Percentiles rank a stretch among this genome's conserved stretches.
phyloP scores from a whole-genome alignment of 2,888 invertebrate genomes.

The Podotricha telesiphe region DNA sequence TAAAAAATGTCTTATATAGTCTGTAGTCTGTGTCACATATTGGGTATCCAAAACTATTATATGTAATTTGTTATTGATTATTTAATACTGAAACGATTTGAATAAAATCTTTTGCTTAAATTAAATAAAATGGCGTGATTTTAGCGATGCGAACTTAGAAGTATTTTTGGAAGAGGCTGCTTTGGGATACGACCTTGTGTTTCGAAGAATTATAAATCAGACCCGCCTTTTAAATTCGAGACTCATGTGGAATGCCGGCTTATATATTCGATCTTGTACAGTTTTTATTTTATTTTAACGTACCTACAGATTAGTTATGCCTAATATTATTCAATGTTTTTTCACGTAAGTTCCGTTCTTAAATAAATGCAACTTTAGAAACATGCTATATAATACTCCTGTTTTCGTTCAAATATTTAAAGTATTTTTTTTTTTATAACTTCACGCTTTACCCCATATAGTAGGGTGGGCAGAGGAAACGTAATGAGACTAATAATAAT shows the following conservation, averaged over 20 bases:
- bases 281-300: conserved; percentile 3
- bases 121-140: conserved; percentile 26
- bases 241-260: conserved; percentile 18
- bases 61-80: too few species aligned
- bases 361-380: too few species aligned
- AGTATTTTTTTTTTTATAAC: too few species aligned
- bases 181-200: conserved; percentile 31
- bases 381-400: too few species aligned
- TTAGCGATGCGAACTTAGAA: conserved; percentile 25
- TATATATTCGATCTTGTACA: neutral
- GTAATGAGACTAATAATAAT: too few species aligned
- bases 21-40: too few species aligned
- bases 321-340: neutral
- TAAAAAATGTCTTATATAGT: too few species aligned
- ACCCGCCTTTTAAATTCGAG: conserved; percentile 16
- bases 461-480: too few species aligned
- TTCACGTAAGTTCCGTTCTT: too few species aligned
- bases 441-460: too few species aligned
- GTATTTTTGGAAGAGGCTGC: conserved; percentile 20
- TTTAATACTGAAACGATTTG: neutral
- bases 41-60: too few species aligned
- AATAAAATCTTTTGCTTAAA: conserved; percentile 9
- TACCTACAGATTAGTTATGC: neutral
- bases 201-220: conserved; percentile 25
- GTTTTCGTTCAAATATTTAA: too few species aligned